A percentile compares a stretch with the other conserved stretches of the same genome.
Evolutionary conservation across 2,113 vertebrate species (phyloP).

Genomic region (Leptocoma aspasia): DNA sequence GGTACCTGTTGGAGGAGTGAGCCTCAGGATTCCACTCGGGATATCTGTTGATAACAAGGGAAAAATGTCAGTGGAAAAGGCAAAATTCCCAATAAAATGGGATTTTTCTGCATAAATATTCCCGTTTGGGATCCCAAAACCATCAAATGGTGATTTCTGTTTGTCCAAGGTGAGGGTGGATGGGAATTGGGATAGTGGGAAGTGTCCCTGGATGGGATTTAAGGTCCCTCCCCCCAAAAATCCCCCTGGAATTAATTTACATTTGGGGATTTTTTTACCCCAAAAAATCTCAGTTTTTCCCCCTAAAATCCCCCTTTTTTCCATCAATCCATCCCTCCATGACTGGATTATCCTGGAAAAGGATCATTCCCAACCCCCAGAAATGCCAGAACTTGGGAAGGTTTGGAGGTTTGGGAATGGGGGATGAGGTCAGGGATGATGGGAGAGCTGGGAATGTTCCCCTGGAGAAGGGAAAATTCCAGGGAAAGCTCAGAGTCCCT

Average conservation of each 20-base stretch:
- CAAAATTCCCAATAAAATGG: rapidly evolving
- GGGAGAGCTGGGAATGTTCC: neutral
- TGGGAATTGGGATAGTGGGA: neutral
- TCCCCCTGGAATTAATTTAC: no score
- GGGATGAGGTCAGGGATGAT: no score
- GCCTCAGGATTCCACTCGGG: constrained; percentile 87
- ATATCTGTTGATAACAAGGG: constrained; percentile 68
- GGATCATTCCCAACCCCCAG: no score
- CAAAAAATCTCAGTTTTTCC: no score
- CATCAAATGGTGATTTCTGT: no score
- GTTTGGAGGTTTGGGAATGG: no score
- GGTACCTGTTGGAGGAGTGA: constrained; percentile 74
- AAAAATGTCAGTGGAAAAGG: neutral
- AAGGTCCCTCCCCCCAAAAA: neutral
- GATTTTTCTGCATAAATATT: rapidly evolving
- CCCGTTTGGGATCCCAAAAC: neutral
- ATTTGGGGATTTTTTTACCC: neutral
- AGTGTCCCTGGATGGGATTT: neutral
- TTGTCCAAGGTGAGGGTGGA: neutral
- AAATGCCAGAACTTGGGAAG: no score
- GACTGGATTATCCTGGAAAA: no score
- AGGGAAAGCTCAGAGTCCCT: neutral
- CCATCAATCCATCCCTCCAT: no score
- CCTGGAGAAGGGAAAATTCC: neutral
- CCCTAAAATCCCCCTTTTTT: no score